Evolutionary conservation across 2,113 vertebrate genomes (phyloP).

Genomic region (Megalops atlanticus): DNA sequence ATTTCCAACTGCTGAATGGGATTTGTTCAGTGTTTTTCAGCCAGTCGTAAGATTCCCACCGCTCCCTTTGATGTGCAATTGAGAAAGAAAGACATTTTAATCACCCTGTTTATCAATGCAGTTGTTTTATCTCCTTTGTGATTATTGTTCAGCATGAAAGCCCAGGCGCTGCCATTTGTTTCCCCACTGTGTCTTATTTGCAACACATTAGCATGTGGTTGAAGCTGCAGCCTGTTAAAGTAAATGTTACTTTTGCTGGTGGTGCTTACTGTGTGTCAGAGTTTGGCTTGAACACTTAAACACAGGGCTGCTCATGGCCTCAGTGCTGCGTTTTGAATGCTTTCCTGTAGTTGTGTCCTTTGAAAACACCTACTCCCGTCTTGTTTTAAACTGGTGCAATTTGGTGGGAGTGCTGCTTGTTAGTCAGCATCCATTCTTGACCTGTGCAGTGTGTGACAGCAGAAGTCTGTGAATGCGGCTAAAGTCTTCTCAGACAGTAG

Average conservation of each 20-base stretch:
- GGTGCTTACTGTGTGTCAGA: neutral
- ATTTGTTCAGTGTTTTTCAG: neutral
- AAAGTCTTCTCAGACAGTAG: neutral
- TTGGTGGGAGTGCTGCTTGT: no score
- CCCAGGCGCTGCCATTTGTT: neutral
- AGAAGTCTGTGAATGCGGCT: neutral
- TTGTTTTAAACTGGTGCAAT: no score
- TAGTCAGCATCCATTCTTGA: no score
- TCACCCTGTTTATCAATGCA: neutral
- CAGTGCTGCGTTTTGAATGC: neutral
- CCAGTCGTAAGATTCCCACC: neutral
- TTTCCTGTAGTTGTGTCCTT: neutral
- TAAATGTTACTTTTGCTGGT: neutral
- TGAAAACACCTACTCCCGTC: no score
- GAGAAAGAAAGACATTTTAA: neutral
- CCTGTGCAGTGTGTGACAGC: neutral
- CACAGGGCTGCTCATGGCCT: neutral
- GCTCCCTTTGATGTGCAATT: conserved; percentile 1
- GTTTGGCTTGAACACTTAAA: neutral
- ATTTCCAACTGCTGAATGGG: neutral
- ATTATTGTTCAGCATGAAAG: conserved; percentile 8
- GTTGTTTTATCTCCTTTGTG: neutral
- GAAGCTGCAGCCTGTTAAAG: neutral
- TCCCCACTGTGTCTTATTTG: neutral
- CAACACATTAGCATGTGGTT: neutral